Base-by-base conservation (phyloP, 2,888 invertebrate species). In the Brachynemurus nebulosus region DNA sequence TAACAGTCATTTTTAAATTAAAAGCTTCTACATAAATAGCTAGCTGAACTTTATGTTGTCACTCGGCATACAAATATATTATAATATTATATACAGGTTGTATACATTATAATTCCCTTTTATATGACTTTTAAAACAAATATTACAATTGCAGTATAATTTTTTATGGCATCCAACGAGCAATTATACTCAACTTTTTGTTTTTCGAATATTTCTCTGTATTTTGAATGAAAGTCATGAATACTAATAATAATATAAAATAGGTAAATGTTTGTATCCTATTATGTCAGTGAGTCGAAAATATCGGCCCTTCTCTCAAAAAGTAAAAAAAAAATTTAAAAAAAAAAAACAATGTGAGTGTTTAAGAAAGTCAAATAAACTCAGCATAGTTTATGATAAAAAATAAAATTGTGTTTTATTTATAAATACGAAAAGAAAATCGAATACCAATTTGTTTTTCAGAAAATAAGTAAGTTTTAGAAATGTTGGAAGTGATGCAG, bases 291-390 rank as follows among this genome's bases (percentile, higher is more conserved):
- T 44, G 21, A 33, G 44, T 38, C 38, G 30, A 38, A 27, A 33
- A 18, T 38, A 34, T 27, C 37, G 66, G 65, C 65, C 64, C 64
- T 62, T 64, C 56, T 66, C 66, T 66, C 66, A 65, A 62, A 64
- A 30, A 30, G 14, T 12, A 30, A 30, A 5, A 30, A 30, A 30
- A 30, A 30, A 30, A 30, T 23, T 30, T 30, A 30, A n/a, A 30
- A 30, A 30, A 30, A 30, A 30, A 30, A 12, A 37, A 44, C 44
- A 37, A 44, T 65, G 66, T 66, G 66, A 66, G 65, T 66, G 66
- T 66, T 65, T 65, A 65, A 65, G 65, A 66, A 66, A 65, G 66
- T 66, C 65, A 66, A 66, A 66, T 66, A 66, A 66, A 66, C 66
- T 65, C 44, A 38, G 64, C 64, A 66, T 66, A 66, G 66, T 66